Conservation (phyloP, 2,797 vertebrate species). For the Morelia viridis region DNA sequence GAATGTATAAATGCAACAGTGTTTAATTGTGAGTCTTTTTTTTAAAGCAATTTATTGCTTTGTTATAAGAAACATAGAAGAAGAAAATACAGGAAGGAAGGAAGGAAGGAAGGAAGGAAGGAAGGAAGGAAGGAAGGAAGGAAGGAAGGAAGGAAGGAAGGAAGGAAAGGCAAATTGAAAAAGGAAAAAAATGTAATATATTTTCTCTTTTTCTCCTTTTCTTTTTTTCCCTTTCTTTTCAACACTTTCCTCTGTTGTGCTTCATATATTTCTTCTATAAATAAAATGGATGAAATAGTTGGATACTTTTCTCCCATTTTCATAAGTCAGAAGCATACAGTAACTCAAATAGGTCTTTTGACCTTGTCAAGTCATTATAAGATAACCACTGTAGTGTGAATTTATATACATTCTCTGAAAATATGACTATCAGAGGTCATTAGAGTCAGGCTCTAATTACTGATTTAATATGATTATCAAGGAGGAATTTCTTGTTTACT, state of each 20-base stretch:
- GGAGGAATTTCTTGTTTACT: not conserved
- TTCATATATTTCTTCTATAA: not conserved
- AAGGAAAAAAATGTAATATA: too few relatives aligned
- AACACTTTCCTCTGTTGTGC: constrained; percentile 8
- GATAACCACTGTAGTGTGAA: not conserved
- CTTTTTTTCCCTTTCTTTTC: not conserved
- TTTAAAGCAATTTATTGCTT: too few relatives aligned
- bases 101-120: too few relatives aligned
- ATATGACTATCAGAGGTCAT: not conserved
- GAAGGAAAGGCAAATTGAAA: too few relatives aligned
- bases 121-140: too few relatives aligned
- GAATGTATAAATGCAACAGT: not conserved
- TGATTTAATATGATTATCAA: constrained; percentile 24
- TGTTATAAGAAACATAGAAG: too few relatives aligned
- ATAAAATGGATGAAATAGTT: not conserved
- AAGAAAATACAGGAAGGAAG: too few relatives aligned
- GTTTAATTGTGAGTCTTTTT: too few relatives aligned
- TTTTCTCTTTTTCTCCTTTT: too few relatives aligned
- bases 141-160: too few relatives aligned
- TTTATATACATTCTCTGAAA: not conserved
- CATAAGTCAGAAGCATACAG: not conserved
- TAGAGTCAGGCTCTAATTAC: constrained; percentile 9
- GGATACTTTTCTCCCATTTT: not conserved
- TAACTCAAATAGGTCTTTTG: not conserved
- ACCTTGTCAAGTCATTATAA: not conserved